Base-by-base conservation (phyloP, 2,888 invertebrate species). In the Drosophila monieri region DNA sequence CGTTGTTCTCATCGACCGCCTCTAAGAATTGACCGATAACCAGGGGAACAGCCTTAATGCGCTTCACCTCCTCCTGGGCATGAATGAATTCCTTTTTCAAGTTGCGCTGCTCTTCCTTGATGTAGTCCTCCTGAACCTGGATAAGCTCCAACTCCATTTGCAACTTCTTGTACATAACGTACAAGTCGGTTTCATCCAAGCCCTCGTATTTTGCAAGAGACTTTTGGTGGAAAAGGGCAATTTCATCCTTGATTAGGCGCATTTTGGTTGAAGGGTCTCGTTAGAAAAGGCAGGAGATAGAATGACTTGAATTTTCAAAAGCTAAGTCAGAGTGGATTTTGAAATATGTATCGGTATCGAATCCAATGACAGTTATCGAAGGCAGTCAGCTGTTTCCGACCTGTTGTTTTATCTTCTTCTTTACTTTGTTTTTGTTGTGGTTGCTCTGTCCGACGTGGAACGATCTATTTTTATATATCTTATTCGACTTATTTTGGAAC, bases 11-110 rank as follows among this genome's bases (percentile, higher is more conserved):
- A 92, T 99, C 99, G 25, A 99, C 98, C 58, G 99, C 99, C 93
- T 99, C 99, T 76, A 99, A 93, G 91, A 99, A 99, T 92, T 99
- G 99, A 1, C 99, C 99, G 90, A 99, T 99, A 0, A 99, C 99
- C 56, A 99, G 93, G 0, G 99, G 99, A n/a, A 99, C 99, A 73
- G 99, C 99, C 90, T 99, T 99, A 86, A 99, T 99, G 49, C 99
- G 94, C 91, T 99, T 99, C 0, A 99, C 99, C 93, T 98, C 97
- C 89, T 97, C 97, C 89, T 99, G 99, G 1, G 99, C 99, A 92
- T 99, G 99, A 0, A 99, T 93, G 91, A 99, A 98, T 91, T 99
- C 99, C 88, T 99, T 99, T 91, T 99, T 99, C 58, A 99, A 93
- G 92, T 99, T 99, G 65, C 98, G 94, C 91, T 99, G 99, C 92